These are phyloP conservation scores for Rhinichthys osculus DNA, from an alignment of 2,797 vertebrate genomes.

Conservation along the genomic window DNA sequence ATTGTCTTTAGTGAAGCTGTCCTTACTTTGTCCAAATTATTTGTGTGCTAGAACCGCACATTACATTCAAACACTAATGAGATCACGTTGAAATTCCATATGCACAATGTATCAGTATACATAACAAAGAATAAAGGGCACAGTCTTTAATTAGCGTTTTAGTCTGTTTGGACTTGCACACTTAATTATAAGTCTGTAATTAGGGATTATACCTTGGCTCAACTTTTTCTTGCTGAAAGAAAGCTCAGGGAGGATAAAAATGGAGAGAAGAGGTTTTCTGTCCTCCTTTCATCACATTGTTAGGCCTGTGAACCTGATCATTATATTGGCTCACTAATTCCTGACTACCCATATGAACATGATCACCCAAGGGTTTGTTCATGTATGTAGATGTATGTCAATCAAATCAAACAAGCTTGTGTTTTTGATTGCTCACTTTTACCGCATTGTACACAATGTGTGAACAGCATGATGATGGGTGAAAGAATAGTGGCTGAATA, in stretches of 20 bases:
- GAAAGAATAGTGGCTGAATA: background rate
- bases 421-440: constrained; percentile 27
- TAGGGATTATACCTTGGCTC: constrained; percentile 42
- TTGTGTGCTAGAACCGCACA: background rate
- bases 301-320: background rate
- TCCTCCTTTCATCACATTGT: constrained; percentile 20
- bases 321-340: constrained; percentile 6
- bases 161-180: constrained; percentile 47
- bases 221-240: constrained; percentile 25
- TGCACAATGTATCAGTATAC: background rate
- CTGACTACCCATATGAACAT: background rate
- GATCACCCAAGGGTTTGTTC: background rate
- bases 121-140: constrained; percentile 28
- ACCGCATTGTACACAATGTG: background rate
- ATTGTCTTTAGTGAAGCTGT: background rate
- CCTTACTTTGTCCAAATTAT: background rate
- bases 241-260: background rate
- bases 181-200: constrained; percentile 34
- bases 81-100: constrained; percentile 9
- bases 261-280: background rate
- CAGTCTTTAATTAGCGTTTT: constrained; percentile 37
- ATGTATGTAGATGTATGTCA: constrained; percentile 17
- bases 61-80: background rate
- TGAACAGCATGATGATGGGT: background rate
- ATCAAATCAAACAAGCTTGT: constrained; percentile 29